phyloP scores from a whole-genome alignment of 2,797 vertebrate genomes.

The Crypturellus tataupa region DNA sequence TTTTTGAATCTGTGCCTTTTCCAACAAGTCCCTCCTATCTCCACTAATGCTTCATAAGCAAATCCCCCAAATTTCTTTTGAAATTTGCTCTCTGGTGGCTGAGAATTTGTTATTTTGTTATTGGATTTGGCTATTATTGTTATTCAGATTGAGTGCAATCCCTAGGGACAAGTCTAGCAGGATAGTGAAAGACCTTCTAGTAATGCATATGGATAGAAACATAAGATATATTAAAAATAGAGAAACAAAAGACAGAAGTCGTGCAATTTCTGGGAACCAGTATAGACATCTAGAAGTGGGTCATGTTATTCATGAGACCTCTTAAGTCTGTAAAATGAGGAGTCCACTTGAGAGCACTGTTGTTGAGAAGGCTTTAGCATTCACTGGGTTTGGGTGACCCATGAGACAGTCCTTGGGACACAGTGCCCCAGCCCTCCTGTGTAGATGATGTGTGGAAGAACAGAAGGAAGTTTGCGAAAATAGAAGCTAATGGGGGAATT shows the following conservation, averaged over 20 bases:
- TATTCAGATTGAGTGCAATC: not conserved
- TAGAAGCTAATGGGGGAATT: not conserved
- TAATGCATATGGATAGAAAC: not conserved
- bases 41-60: not conserved
- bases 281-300: not conserved
- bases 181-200: not conserved
- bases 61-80: not conserved
- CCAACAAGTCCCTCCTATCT: not conserved
- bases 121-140: not conserved
- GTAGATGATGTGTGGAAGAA: not conserved
- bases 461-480: not conserved
- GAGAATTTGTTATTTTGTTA: not conserved
- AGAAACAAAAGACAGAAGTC: slow-evolving; percentile 8
- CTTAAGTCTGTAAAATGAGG: slow-evolving; percentile 32
- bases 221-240: not conserved
- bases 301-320: not conserved
- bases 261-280: not conserved
- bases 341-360: slow-evolving; percentile 15
- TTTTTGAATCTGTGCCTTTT: not conserved
- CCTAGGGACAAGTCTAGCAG: not conserved
- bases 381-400: not conserved
- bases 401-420: not conserved
- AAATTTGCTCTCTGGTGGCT: not conserved
- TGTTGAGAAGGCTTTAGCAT: not conserved
- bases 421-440: not conserved